Base-by-base conservation (phyloP, 92 coral and sea anemone species). In the Actinernus sp. region DNA sequence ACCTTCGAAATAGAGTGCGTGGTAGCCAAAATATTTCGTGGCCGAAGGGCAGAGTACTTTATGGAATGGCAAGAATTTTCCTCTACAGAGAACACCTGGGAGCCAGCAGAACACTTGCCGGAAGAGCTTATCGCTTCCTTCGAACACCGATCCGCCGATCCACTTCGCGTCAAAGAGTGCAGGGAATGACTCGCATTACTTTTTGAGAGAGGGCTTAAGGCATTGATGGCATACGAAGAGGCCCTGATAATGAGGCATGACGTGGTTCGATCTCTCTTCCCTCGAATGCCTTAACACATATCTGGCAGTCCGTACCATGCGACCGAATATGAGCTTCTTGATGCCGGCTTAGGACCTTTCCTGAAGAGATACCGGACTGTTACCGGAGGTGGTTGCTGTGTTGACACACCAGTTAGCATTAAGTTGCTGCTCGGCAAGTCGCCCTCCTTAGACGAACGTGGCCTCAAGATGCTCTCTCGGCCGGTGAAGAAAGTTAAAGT, bases 361-460 rank as follows among this genome's bases (percentile, higher is more conserved):
- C 55, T 48, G 22, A 26, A 48, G 28, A 26, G 55, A 26, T 48
- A 48, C 2, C 28, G 22, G 8, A 48, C 55, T 3, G 55, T 48
- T 1, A 19, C 55, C 8, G 55, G 55, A 8, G 55, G 55, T 31
- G 28, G 55, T 48, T 48, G 55, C 55, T 48, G 55, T 48, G 55
- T 48, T 31, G 51, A 23, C 24, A 46, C 25, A n/a, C n/a, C n/a
- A n/a, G n/a, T n/a, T n/a, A n/a, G n/a, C n/a, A n/a, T n/a, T n/a
- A n/a, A n/a, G n/a, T 26, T 45, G 19, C 21, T 18, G 16, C 51
- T 45, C 5, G 51, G 51, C 51, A 6, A 26, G n/a, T 11, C 51
- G 23, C 51, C 51, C 21, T 18, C 8, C 51, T 11, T 45, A 26
- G 51, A 45, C 23, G 16, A 45, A 45, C 24, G 23, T 45, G 51